phyloP scores from a whole-genome alignment of 2,888 invertebrate species.

The Trichopoda pennipes region DNA sequence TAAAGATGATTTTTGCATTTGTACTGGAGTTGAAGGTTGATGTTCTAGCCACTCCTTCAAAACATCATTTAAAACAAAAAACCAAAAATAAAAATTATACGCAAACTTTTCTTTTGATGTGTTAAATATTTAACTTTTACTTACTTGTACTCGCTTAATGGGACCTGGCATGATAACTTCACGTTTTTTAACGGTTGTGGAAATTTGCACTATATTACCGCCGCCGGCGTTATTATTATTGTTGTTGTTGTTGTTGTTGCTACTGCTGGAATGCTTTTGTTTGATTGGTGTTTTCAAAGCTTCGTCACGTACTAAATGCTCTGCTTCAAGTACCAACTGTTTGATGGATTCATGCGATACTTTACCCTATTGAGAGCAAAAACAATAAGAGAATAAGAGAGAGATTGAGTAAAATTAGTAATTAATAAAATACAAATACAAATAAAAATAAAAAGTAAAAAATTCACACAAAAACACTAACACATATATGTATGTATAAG shows the following conservation, averaged over 20 bases:
- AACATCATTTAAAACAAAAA: not conserved
- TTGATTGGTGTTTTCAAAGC: constrained; percentile 80
- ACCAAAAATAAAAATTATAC: not conserved
- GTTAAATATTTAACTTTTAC: constrained; percentile 25
- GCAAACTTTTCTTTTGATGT: not conserved
- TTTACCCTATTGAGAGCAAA: constrained; percentile 74
- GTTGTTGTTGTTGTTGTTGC: constrained; percentile 70
- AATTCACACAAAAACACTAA: not conserved
- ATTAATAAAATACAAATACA: constrained; percentile 46
- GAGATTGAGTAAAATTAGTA: constrained; percentile 43
- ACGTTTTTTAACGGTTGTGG: constrained; percentile 80
- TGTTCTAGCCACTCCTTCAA: constrained; percentile 81
- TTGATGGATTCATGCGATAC: constrained; percentile 85
- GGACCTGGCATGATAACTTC: constrained; percentile 79
- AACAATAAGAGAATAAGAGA: constrained; percentile 39
- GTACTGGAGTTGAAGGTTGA: constrained; percentile 76
- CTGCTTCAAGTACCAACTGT: constrained; percentile 89
- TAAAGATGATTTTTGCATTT: constrained; percentile 68
- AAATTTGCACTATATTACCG: constrained; percentile 75
- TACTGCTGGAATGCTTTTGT: constrained; percentile 74
- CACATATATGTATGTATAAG: too few relatives aligned
- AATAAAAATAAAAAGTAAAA: constrained; percentile 15
- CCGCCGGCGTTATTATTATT: constrained; percentile 68
- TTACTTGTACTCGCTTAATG: constrained; percentile 80
- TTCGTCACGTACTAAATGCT: constrained; percentile 86